Conservation (phyloP, 2,113 vertebrate species). For the Trinectes maculatus region DNA sequence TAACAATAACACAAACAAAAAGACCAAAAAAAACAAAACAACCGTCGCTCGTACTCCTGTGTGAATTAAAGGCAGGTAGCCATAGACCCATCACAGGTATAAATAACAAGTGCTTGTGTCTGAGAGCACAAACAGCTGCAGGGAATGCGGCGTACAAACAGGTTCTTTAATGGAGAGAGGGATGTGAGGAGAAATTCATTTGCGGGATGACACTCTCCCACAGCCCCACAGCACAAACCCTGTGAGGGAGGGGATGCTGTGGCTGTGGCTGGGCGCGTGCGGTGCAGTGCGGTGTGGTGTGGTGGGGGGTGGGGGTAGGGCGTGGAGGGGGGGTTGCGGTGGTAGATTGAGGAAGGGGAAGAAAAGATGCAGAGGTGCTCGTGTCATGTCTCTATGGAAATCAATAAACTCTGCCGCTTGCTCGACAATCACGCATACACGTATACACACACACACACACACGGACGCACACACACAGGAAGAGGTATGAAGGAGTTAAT, state of each 20-base stretch:
- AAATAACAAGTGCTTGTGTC: slow-evolving; percentile 61
- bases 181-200: slow-evolving; percentile 79
- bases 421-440: slow-evolving; percentile 34
- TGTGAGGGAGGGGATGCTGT: slow-evolving; percentile 49
- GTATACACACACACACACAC: slow-evolving; percentile 9
- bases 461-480: background rate
- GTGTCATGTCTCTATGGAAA: slow-evolving; percentile 74
- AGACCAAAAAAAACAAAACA: slow-evolving; percentile 2
- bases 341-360: slow-evolving; percentile 40
- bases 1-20: slow-evolving; percentile 4
- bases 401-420: slow-evolving; percentile 61
- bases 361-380: slow-evolving; percentile 53
- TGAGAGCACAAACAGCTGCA: slow-evolving; percentile 66
- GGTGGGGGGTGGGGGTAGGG: background rate
- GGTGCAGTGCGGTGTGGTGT: too few relatives aligned
- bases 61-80: slow-evolving; percentile 36
- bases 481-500: too few relatives aligned
- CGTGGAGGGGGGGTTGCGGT: background rate
- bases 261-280: too few relatives aligned
- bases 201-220: slow-evolving; percentile 70
- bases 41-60: background rate
- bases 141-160: slow-evolving; percentile 53
- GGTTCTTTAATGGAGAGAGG: slow-evolving; percentile 73
- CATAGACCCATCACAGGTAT: slow-evolving; percentile 39
- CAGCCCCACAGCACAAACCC: slow-evolving; percentile 62